Conservation (phyloP, 2,797 vertebrate species). For the Nannoperca australis region DNA sequence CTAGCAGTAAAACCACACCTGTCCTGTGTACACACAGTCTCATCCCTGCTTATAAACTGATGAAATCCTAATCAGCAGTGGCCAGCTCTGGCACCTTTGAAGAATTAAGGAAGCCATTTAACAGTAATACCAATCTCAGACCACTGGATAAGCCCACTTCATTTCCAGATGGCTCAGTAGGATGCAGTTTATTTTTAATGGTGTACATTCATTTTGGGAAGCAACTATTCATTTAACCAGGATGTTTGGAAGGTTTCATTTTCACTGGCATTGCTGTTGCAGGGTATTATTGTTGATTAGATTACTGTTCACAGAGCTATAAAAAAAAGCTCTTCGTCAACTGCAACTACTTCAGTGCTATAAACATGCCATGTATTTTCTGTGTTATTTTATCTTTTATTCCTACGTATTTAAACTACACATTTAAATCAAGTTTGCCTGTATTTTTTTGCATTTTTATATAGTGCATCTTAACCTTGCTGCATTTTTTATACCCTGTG, state of each 20-base stretch:
- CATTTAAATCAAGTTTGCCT: too few relatives aligned
- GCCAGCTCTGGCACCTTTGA: background rate
- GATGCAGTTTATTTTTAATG: background rate
- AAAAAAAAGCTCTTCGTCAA: too few relatives aligned
- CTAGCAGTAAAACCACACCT: constrained; percentile 2
- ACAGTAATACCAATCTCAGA: constrained; percentile 6
- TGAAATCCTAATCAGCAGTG: constrained; percentile 5
- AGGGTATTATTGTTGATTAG: too few relatives aligned
- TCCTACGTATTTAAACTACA: too few relatives aligned
- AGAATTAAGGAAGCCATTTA: background rate
- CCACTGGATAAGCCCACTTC: background rate
- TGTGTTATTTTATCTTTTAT: too few relatives aligned
- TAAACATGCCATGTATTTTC: too few relatives aligned
- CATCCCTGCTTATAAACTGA: background rate
- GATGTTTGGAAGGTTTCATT: constrained; percentile 8
- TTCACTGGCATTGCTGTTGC: constrained; percentile 3
- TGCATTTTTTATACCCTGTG: too few relatives aligned
- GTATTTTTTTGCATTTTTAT: too few relatives aligned
- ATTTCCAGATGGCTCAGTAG: constrained; percentile 5
- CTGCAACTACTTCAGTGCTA: too few relatives aligned
- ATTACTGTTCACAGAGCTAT: too few relatives aligned
- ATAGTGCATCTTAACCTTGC: too few relatives aligned
- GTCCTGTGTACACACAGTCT: background rate
- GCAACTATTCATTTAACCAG: constrained; percentile 8
- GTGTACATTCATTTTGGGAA: constrained; percentile 24